Evolutionary conservation across 2,888 invertebrate genomes (phyloP), one percentile per base, ranked within the genome.

Genomic region (Odontomyia ornata): DNA sequence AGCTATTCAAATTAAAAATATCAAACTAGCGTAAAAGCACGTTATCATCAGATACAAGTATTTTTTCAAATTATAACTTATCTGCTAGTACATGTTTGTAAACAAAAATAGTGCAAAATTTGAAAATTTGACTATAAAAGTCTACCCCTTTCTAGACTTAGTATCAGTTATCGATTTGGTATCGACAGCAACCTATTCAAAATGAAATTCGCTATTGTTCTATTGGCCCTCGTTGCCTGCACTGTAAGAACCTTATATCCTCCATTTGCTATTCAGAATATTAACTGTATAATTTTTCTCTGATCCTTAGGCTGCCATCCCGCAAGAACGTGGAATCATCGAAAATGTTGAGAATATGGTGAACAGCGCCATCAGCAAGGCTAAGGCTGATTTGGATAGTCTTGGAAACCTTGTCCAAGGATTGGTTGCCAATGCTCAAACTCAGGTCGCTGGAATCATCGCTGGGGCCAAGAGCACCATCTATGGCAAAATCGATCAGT

Each of bases 151-250:
- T n/a, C n/a, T n/a, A n/a, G n/a, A n/a, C n/a, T n/a, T n/a, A 52
- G 15, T 18, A 52, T 52, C 52, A 52, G 52, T 52, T 52, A n/a
- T 15, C 18, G 15, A 15, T 52, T 15, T 15, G 13, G 52, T 52
- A 52, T 9, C 52, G 15, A 52, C 52, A 52, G 15, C 52, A 52
- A 52, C 18, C 15, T 18, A 47, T 72, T 73, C 75, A 76, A 62
- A 47, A 78, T 78, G 78, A 78, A 77, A 77, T 77, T 77, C 71
- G 65, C 72, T 27, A 75, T 77, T 23, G 57, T 77, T 28, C 56
- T 78, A 11, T 76, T 78, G 75, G 78, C 77, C 18, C 43, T 77
- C 30, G 71, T 57, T n/a, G 78, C 78, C 46, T 27, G 76, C 36
- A 65, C 30, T 13, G 78, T 78, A 72, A 76, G 78, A 56, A 36